These are phyloP conservation scores for Sarcophaga caerulescens DNA, from an alignment of 2,888 invertebrate species.

Conservation along the genomic window DNA sequence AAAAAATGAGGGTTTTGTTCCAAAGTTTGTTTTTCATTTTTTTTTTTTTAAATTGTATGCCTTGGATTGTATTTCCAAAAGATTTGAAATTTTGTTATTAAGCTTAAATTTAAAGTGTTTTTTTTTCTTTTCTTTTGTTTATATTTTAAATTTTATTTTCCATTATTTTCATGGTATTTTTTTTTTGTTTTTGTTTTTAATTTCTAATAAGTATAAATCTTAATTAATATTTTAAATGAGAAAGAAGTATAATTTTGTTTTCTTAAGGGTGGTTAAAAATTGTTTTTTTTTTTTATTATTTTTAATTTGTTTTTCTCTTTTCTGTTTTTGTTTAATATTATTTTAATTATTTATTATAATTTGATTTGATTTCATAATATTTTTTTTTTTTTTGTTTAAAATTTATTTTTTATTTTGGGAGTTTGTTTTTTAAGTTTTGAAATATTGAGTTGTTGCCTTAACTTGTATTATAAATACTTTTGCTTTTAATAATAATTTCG, in stretches of 20 bases:
- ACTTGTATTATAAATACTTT: constrained; percentile 45
- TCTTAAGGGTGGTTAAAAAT: constrained; percentile 59
- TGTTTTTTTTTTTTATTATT: constrained; percentile 56
- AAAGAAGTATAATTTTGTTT: constrained; percentile 63
- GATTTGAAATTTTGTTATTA: constrained; percentile 53
- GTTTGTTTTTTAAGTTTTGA: constrained; percentile 42
- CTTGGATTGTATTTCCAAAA: constrained; percentile 59
- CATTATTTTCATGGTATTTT: constrained; percentile 59
- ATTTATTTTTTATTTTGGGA: constrained; percentile 39
- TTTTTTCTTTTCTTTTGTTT: constrained; percentile 31
- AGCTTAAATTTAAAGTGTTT: constrained; percentile 55
- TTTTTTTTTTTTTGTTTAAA: constrained; percentile 68
- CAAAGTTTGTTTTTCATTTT: not conserved
- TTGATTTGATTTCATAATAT: constrained; percentile 55
- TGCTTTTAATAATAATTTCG: no score
- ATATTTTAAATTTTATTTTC: constrained; percentile 55
- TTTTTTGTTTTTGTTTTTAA: constrained; percentile 52
- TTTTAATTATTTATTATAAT: constrained; percentile 38
- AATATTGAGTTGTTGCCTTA: constrained; percentile 49
- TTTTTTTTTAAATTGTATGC: not conserved
- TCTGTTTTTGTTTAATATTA: constrained; percentile 55
- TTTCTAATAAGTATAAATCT: constrained; percentile 69
- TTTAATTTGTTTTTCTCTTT: constrained; percentile 61
- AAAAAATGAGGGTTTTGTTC: not conserved
- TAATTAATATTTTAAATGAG: constrained; percentile 69